Conservation (phyloP, 2,797 vertebrate species). For the Rhinophrynus dorsalis region DNA sequence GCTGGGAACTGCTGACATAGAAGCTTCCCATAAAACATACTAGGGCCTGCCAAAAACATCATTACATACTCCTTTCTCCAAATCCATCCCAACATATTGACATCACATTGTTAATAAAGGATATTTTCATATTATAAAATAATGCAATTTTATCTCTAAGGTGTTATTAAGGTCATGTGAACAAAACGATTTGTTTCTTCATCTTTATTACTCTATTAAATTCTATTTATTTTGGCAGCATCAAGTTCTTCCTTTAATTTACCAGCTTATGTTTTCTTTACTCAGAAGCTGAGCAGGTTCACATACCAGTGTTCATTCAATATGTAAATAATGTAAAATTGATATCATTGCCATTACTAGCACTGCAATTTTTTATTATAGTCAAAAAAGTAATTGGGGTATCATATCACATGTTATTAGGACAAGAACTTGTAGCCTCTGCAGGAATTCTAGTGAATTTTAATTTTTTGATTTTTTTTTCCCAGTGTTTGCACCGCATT, state of each 20-base stretch:
- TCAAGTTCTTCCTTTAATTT: background rate
- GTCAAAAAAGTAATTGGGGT: too few species aligned
- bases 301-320: background rate
- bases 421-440: too few species aligned
- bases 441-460: too few species aligned
- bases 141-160: constrained; percentile 8
- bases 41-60: background rate
- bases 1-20: constrained; percentile 1
- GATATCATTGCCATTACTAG: too few species aligned
- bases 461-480: too few species aligned
- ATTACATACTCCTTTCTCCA: background rate
- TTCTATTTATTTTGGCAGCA: background rate
- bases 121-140: background rate
- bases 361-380: too few species aligned
- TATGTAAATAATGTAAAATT: too few species aligned
- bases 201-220: background rate
- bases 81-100: background rate
- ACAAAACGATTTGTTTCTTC: background rate
- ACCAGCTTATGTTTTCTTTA: background rate
- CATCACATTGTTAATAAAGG: background rate
- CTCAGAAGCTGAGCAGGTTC: background rate
- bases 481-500: too few species aligned
- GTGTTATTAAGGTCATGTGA: constrained; percentile 21
- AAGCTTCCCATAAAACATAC: constrained; percentile 5
- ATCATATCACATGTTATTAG: too few species aligned